phyloP scores from a whole-genome alignment of 2,888 invertebrate genomes.

The Drosophila anomelani region DNA sequence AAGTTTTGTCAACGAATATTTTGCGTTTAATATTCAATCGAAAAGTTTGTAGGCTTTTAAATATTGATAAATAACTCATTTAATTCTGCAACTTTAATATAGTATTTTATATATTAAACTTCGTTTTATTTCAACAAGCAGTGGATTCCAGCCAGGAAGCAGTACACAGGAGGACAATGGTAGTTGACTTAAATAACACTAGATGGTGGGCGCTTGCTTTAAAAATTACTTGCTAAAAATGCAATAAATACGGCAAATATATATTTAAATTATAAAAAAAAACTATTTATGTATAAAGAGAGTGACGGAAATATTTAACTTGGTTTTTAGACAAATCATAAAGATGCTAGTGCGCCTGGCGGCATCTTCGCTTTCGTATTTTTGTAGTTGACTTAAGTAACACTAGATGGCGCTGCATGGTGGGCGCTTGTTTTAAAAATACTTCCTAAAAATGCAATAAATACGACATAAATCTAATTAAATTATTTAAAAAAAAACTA shows the following conservation, averaged over 20 bases:
- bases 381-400: not conserved
- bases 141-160: not conserved
- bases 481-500: not conserved
- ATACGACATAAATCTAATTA: conserved; percentile 8
- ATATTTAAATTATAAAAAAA: not conserved
- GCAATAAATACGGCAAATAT: conserved; percentile 17
- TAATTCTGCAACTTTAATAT: no score
- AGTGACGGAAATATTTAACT: not conserved
- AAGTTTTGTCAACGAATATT: no score
- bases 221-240: conserved; percentile 3
- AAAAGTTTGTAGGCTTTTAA: no score
- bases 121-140: conserved; percentile 1
- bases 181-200: not conserved
- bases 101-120: no score
- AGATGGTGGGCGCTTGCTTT: not conserved
- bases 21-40: no score
- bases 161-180: not conserved
- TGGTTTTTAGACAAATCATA: conserved; percentile 64
- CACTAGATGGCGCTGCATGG: not conserved
- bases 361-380: conserved; percentile 29
- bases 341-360: conserved; percentile 59
- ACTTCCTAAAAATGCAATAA: conserved; percentile 9
- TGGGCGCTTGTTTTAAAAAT: conserved; percentile 7
- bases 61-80: no score
- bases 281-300: not conserved